Conservation (phyloP, 2,113 vertebrate species). For the Gopherus flavomarginatus region DNA sequence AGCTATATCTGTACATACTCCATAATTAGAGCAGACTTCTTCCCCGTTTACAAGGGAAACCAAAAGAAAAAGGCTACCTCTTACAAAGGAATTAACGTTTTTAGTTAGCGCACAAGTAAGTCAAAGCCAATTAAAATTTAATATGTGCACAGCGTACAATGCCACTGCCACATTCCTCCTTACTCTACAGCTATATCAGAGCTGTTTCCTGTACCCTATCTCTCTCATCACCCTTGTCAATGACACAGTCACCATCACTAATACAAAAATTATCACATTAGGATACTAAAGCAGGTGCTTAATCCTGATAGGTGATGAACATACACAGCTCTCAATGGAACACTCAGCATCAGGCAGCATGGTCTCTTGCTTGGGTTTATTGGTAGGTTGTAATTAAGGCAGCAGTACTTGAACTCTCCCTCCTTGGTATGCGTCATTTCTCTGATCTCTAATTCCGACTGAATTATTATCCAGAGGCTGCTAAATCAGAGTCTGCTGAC, state of each 20-base stretch:
- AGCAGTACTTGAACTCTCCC: not conserved
- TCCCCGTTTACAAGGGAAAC: not conserved
- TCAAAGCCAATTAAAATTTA: not conserved
- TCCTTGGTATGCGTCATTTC: not conserved
- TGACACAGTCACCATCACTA: not conserved
- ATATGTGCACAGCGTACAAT: accelerated
- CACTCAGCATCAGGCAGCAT: not conserved
- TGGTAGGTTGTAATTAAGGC: not conserved
- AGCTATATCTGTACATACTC: not conserved
- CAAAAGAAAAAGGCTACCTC: not conserved
- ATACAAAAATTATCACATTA: not conserved
- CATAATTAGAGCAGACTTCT: not conserved
- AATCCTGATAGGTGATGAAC: not conserved
- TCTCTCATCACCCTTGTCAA: not conserved
- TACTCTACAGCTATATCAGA: accelerated
- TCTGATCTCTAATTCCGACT: not conserved
- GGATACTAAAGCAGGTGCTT: not conserved
- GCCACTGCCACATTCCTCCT: not conserved
- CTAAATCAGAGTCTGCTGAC: not conserved
- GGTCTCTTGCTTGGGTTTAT: not conserved
- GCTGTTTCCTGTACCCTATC: not conserved
- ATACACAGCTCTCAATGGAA: not conserved
- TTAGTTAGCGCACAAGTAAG: not conserved
- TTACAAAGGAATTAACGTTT: not conserved
- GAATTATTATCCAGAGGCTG: not conserved